phyloP scores from a whole-genome alignment of 2,797 vertebrate genomes.

The Crenuchus spilurus region DNA sequence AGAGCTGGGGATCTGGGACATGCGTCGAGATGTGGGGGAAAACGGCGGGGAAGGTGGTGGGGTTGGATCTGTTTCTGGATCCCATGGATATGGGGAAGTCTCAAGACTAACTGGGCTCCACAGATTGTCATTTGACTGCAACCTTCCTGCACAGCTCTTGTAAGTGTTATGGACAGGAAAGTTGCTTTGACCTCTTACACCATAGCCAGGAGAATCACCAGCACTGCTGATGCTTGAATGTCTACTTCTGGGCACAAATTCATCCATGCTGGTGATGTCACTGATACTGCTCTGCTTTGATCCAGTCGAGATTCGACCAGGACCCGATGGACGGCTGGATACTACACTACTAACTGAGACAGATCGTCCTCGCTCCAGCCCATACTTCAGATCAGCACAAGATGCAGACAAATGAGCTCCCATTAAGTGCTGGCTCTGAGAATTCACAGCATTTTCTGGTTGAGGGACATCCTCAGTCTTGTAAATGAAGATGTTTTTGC shows the following conservation, averaged over 20 bases:
- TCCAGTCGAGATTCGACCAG: slow-evolving; percentile 78
- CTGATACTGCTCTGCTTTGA: slow-evolving; percentile 71
- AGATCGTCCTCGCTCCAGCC: slow-evolving; percentile 72
- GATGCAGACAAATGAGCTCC: slow-evolving; percentile 56
- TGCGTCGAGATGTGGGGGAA: slow-evolving; percentile 66
- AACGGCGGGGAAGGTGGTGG: slow-evolving; percentile 74
- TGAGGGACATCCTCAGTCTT: slow-evolving; percentile 61
- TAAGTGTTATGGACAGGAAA: slow-evolving; percentile 35
- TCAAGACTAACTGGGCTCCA: slow-evolving; percentile 56
- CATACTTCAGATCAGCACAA: slow-evolving; percentile 78
- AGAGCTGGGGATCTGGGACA: slow-evolving; percentile 69
- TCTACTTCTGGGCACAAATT: slow-evolving; percentile 15
- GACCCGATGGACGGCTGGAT: slow-evolving; percentile 73
- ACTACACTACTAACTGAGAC: slow-evolving; percentile 77
- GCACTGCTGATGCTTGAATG: slow-evolving; percentile 29
- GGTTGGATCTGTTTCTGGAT: slow-evolving; percentile 69
- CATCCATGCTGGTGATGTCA: slow-evolving; percentile 64
- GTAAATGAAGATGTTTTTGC: slow-evolving; percentile 59
- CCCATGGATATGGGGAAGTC: slow-evolving; percentile 62
- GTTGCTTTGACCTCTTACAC: slow-evolving; percentile 6
- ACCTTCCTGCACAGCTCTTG: slow-evolving; percentile 1
- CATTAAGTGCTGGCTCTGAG: slow-evolving; percentile 27
- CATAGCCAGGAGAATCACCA: slow-evolving; percentile 21
- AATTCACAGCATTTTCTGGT: slow-evolving; percentile 27
- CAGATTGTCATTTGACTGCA: slow-evolving; percentile 22